A percentile compares a stretch with the other conserved stretches of the same genome.
These are phyloP conservation scores for Cordilura impudica DNA, from an alignment of 2,888 invertebrate species.

Conservation along the genomic window DNA sequence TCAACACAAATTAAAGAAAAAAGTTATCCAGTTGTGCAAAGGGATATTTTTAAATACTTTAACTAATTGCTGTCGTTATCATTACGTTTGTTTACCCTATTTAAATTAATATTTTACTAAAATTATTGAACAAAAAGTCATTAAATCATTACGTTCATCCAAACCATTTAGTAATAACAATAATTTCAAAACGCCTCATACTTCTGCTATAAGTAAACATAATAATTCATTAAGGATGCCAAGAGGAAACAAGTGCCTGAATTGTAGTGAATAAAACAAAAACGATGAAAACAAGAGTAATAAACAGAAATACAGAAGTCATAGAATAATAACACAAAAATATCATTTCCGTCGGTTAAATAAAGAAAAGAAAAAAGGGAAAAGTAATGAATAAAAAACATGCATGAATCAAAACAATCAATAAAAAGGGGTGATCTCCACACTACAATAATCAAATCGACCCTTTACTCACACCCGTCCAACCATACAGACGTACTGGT, in stretches of 20 bases:
- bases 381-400: constrained; percentile 6
- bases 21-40: no score
- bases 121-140: background rate
- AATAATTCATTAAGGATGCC: constrained; percentile 50
- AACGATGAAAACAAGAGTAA: constrained; percentile 9
- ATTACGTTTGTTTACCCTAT: no score
- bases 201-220: constrained; percentile 1
- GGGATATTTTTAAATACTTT: no score
- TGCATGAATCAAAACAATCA: constrained; percentile 49
- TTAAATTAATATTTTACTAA: no score
- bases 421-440: constrained; percentile 55
- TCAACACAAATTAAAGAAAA: no score
- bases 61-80: no score
- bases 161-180: constrained; percentile 47
- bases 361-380: constrained; percentile 23
- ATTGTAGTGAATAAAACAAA: constrained; percentile 6
- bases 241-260: constrained; percentile 28
- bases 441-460: constrained; percentile 7
- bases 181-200: constrained; percentile 29
- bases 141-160: constrained; percentile 46
- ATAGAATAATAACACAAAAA: constrained; percentile 41
- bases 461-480: constrained; percentile 12
- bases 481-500: constrained; percentile 24
- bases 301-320: constrained; percentile 23
- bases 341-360: constrained; percentile 42